phyloP scores from a whole-genome alignment of 2,888 invertebrate genomes.

The Drosophila demipolita region DNA sequence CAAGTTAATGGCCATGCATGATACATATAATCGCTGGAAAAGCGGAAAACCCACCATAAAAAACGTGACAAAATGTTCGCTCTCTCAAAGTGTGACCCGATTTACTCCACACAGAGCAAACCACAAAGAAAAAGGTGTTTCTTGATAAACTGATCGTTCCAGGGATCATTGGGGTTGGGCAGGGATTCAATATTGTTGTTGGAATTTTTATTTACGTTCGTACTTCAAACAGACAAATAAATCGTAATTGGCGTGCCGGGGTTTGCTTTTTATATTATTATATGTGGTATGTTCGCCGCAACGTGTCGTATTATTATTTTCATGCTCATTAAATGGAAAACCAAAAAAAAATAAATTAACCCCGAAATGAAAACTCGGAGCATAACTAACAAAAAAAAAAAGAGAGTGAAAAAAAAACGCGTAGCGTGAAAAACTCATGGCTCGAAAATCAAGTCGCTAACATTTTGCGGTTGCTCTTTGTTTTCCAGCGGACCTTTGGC shows the following conservation, averaged over 20 bases:
- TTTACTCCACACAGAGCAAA: constrained; percentile 14
- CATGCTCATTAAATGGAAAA: constrained; percentile 62
- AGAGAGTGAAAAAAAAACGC: constrained; percentile 27
- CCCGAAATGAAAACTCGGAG: constrained; percentile 41
- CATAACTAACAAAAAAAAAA: constrained; percentile 20
- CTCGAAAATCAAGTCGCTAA: constrained; percentile 32
- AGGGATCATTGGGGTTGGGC: constrained; percentile 26
- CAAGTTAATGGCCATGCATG: constrained; percentile 51
- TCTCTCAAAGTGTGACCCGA: constrained; percentile 51
- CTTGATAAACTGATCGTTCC: constrained; percentile 58
- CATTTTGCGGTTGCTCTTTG: constrained; percentile 60
- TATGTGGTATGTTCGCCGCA: constrained; percentile 27
- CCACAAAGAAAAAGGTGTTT: constrained; percentile 48
- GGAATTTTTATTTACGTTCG: constrained; percentile 62
- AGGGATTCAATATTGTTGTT: constrained; percentile 22
- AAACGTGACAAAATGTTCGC: constrained; percentile 76
- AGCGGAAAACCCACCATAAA: constrained; percentile 39
- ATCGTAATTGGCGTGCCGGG: constrained; percentile 79
- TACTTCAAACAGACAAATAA: constrained; percentile 76
- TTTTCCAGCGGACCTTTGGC: constrained; percentile 29
- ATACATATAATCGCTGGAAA: constrained; percentile 76
- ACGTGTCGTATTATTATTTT: constrained; percentile 49
- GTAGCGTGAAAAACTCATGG: constrained; percentile 23
- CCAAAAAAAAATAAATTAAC: constrained; percentile 20
- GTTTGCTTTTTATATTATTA: constrained; percentile 43